Evolutionary conservation across 2,888 invertebrate genomes (phyloP).

Genomic region (Microplitis manilae): DNA sequence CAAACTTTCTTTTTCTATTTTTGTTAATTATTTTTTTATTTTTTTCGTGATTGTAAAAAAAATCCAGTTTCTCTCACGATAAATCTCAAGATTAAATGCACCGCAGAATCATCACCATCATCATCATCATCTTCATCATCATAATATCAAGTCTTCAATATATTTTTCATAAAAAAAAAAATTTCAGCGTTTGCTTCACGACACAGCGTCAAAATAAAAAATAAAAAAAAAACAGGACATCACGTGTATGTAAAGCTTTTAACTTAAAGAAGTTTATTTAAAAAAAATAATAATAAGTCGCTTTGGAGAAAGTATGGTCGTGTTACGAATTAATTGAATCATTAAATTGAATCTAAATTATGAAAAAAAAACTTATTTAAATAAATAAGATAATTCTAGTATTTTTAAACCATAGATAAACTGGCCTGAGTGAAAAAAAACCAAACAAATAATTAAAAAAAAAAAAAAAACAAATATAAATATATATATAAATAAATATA

Average conservation of each 20-base stretch:
- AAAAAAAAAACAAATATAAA: conserved; percentile 17
- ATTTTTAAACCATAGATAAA: conserved; percentile 29
- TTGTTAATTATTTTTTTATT: not conserved
- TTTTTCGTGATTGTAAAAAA: not conserved
- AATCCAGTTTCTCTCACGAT: not conserved
- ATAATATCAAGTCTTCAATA: not conserved
- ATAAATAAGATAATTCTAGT: conserved; percentile 33
- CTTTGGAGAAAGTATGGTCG: conserved; percentile 20
- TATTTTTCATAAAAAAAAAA: not conserved
- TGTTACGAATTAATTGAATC: not conserved
- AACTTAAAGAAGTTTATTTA: not conserved
- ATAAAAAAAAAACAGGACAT: not conserved
- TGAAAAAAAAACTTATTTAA: conserved; percentile 6
- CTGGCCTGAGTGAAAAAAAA: conserved; percentile 12
- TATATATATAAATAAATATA: not conserved
- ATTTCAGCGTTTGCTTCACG: not conserved
- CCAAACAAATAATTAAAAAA: conserved; percentile 20
- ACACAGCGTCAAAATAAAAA: not conserved
- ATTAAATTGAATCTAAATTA: not conserved
- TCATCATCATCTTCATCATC: not conserved
- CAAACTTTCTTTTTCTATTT: not conserved
- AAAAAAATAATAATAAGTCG: not conserved
- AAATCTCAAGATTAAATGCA: not conserved
- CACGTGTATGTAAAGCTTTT: not conserved
- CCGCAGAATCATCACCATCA: not conserved